Evolutionary conservation across 1,140 invertebrate species (phyloP).

Genomic region (Oedothorax gibbosus): DNA sequence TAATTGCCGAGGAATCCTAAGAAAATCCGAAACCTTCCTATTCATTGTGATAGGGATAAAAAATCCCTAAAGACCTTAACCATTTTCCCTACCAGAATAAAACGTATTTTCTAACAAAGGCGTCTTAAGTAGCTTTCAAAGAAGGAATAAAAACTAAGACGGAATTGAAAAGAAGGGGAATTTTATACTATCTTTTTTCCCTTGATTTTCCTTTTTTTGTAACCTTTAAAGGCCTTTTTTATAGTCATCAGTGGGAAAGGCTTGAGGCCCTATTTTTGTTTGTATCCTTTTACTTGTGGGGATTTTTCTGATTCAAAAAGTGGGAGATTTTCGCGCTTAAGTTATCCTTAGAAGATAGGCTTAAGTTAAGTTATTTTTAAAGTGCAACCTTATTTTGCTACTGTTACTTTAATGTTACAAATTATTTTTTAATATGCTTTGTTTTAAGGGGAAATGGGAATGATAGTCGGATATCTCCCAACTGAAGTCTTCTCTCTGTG

Average conservation of each 20-base stretch:
- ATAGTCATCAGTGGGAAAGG: background rate
- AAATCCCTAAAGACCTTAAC: constrained; percentile 46
- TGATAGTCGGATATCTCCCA: no score
- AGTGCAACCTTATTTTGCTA: no score
- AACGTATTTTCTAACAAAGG: constrained; percentile 37
- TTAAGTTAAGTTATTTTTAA: no score
- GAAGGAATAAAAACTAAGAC: constrained; percentile 40
- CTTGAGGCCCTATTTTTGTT: constrained; percentile 36
- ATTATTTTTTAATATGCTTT: no score
- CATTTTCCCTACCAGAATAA: constrained; percentile 14
- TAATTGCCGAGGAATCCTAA: constrained; percentile 23
- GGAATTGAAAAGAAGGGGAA: constrained; percentile 29
- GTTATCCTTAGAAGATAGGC: constrained; percentile 3
- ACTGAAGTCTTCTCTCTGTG: no score
- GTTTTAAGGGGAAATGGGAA: no score
- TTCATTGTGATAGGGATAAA: background rate
- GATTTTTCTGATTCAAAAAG: constrained; percentile 34
- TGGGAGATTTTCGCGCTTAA: constrained; percentile 40
- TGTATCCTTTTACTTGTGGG: constrained; percentile 40
- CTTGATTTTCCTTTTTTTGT: constrained; percentile 8
- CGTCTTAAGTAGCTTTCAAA: constrained; percentile 31
- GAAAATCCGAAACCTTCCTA: background rate
- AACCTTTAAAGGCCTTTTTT: background rate
- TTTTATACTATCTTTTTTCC: constrained; percentile 23
- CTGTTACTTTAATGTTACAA: no score